phyloP scores from a whole-genome alignment of 2,888 invertebrate genomes.

The Sarcophaga rosellei region DNA sequence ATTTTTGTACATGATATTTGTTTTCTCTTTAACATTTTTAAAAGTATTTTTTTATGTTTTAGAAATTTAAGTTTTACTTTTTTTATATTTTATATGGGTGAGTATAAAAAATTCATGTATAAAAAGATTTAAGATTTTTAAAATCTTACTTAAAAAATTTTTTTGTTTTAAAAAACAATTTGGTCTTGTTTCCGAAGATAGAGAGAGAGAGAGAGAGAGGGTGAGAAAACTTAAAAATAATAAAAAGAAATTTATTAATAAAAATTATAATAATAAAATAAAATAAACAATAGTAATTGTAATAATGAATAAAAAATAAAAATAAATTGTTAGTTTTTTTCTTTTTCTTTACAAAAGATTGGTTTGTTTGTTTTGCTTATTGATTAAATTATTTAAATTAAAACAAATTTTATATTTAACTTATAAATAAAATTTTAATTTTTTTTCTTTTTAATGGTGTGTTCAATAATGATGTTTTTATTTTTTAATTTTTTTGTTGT shows the following conservation, averaged over 20 bases:
- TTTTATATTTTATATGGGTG: slow-evolving; percentile 8
- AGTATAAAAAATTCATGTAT: slow-evolving; percentile 58
- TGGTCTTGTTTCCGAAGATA: slow-evolving; percentile 59
- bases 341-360: slow-evolving; percentile 16
- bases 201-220: neutral
- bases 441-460: neutral
- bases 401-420: neutral
- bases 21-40: slow-evolving; percentile 18
- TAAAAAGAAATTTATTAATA: slow-evolving; percentile 12
- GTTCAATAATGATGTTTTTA: slow-evolving; percentile 9
- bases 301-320: slow-evolving; percentile 26
- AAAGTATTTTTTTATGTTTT: neutral
- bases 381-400: slow-evolving; percentile 26
- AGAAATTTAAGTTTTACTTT: slow-evolving; percentile 5
- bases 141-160: slow-evolving; percentile 55
- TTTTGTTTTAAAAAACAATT: slow-evolving; percentile 66
- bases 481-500: slow-evolving; percentile 37
- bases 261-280: slow-evolving; percentile 36
- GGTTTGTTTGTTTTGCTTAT: slow-evolving; percentile 63
- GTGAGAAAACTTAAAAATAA: slow-evolving; percentile 40
- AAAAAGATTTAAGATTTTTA: slow-evolving; percentile 61
- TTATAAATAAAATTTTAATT: neutral
- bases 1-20: slow-evolving; percentile 57
- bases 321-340: neutral
- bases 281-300: slow-evolving; percentile 8